A percentile compares a stretch with the other conserved stretches of the same genome.
Evolutionary conservation across 64 coral and sea anemone genomes (phyloP).

Genomic region (Catalaphyllia jardinei): DNA sequence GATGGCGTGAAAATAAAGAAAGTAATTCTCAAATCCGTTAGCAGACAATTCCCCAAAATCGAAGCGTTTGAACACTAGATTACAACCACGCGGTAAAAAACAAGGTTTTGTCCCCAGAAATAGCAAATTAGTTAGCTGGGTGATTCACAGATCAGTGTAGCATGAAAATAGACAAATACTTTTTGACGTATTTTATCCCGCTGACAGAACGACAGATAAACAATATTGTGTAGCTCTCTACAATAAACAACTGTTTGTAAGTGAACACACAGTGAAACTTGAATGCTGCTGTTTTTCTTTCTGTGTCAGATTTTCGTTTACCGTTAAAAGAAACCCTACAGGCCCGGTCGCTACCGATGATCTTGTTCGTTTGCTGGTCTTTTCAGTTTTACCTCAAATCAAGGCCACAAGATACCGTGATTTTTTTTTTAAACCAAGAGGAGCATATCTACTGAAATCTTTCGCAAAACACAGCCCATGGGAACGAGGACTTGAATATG

Average conservation of each 20-base stretch:
- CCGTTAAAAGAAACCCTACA: not conserved
- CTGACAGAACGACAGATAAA: not conserved
- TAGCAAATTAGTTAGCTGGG: not conserved
- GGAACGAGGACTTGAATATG: not conserved
- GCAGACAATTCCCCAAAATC: not conserved
- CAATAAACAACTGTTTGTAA: not conserved
- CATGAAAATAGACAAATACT: not conserved
- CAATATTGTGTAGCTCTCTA: not conserved
- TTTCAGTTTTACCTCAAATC: not conserved
- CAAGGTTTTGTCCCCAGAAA: not conserved
- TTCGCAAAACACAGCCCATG: not conserved
- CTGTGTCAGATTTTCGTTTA: not conserved
- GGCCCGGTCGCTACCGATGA: not conserved
- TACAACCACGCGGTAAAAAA: not conserved
- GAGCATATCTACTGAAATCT: not conserved
- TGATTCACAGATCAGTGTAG: not conserved
- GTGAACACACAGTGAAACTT: not conserved
- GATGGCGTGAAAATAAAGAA: constrained; percentile 14
- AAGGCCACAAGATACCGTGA: not conserved
- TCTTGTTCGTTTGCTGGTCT: not conserved
- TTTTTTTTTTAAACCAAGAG: not conserved
- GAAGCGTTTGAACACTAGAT: not conserved
- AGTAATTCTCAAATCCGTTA: not conserved
- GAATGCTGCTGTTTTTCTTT: not conserved
- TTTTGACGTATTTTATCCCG: not conserved